A percentile compares a stretch with the other conserved stretches of the same genome.
phyloP scores from a whole-genome alignment of 1,140 invertebrate genomes.

The Drosophila malerkotliana region DNA sequence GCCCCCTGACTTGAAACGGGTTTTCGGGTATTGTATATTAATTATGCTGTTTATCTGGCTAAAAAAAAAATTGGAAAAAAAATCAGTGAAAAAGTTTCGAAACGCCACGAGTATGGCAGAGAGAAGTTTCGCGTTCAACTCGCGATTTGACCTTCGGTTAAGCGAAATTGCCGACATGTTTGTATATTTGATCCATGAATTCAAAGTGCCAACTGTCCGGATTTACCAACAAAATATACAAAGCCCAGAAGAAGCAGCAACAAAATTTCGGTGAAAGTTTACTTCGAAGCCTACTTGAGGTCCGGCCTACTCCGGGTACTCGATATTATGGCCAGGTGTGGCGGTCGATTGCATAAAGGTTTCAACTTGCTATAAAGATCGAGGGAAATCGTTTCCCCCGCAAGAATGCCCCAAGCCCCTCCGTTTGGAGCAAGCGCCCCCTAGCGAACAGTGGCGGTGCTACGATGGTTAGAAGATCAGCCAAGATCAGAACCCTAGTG shows the following conservation, averaged over 20 bases:
- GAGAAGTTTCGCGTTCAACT: conserved; percentile 44
- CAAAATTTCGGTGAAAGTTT: conserved; percentile 49
- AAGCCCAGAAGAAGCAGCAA: background rate
- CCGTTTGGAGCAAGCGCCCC: conserved; percentile 3
- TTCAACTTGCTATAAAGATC: background rate
- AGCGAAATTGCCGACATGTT: conserved; percentile 48
- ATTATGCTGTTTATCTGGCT: conserved; percentile 72
- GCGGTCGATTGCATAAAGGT: conserved; percentile 30
- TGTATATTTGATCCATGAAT: conserved; percentile 34
- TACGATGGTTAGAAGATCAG: conserved; percentile 3
- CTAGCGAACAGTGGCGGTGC: background rate
- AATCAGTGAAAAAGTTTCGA: conserved; percentile 50
- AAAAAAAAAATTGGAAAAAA: background rate
- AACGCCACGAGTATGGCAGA: conserved; percentile 18
- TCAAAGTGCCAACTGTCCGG: conserved; percentile 20
- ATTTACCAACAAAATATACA: background rate
- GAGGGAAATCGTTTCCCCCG: background rate
- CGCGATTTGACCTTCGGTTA: conserved; percentile 65
- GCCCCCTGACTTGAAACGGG: conserved; percentile 54
- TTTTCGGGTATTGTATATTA: conserved; percentile 66
- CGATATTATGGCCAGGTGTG: conserved; percentile 28
- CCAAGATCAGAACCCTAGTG: conserved; percentile 46
- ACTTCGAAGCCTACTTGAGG: conserved; percentile 27
- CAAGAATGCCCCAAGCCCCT: background rate
- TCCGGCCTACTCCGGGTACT: conserved; percentile 33